These are phyloP conservation scores for Drosophila lutescens DNA, from an alignment of 2,888 invertebrate species.

Conservation along the genomic window DNA sequence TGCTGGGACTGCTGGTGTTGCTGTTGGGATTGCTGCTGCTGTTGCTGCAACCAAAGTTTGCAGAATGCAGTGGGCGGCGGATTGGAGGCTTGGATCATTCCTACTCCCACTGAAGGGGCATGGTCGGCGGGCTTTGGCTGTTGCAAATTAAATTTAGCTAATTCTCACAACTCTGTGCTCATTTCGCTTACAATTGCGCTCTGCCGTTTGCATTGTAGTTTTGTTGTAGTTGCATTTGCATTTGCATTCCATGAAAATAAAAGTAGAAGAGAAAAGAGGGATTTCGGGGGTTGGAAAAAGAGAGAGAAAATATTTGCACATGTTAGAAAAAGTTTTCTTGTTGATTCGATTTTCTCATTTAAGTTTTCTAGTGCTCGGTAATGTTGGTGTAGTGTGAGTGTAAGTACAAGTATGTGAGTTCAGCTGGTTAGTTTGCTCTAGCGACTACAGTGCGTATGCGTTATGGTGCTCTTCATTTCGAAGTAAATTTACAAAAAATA, in stretches of 20 bases:
- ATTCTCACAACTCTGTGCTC: conserved; percentile 88
- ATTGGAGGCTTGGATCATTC: conserved; percentile 49
- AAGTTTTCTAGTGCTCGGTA: conserved; percentile 35
- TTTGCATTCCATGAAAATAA: conserved; percentile 40
- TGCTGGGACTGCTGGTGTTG: conserved; percentile 47
- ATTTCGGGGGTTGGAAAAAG: not conserved
- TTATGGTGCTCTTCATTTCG: conserved; percentile 38
- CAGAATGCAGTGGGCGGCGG: conserved; percentile 81
- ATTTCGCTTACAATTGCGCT: conserved; percentile 87
- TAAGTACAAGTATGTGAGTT: conserved; percentile 15
- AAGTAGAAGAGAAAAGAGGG: conserved; percentile 11
- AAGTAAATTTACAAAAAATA: conserved; percentile 30
- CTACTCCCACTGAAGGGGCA: conserved; percentile 40
- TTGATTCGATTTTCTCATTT: conserved; percentile 40
- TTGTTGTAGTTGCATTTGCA: conserved; percentile 36
- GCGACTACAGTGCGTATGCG: conserved; percentile 63
- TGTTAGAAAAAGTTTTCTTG: conserved; percentile 60
- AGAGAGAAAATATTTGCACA: conserved; percentile 55
- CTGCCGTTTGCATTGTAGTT: conserved; percentile 68
- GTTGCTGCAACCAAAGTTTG: conserved; percentile 81
- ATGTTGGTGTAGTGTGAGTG: conserved; percentile 16
- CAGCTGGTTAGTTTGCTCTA: conserved; percentile 57
- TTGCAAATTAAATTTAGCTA: conserved; percentile 82
- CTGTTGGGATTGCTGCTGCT: conserved; percentile 67
- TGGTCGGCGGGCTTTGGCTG: conserved; percentile 71